Base-by-base conservation (phyloP, 2,113 vertebrate genomes). In the Poecilia latipinna region DNA sequence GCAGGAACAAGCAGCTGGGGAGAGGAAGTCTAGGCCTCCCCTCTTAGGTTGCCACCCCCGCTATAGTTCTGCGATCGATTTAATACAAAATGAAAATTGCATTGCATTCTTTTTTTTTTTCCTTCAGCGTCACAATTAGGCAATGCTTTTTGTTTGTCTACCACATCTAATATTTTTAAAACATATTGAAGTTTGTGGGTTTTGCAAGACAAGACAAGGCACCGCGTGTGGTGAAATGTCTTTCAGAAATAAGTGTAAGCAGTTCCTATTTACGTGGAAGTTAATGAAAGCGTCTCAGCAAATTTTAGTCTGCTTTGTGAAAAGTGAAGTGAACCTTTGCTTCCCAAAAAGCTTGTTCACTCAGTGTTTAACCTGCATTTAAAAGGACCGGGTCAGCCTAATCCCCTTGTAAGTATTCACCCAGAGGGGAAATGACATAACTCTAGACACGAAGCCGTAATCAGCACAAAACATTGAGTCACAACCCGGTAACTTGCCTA, bases 401-500 rank as follows among this genome's bases (percentile, higher is more conserved):
- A 83, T 80, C 82, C 74, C 78, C 44, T 83, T 29, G 3, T 29
- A 29, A 84, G 74, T 79, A 83, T 86, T 85, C 75, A 72, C 78
- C 91, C 86, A n/a, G 61, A 68, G 83, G 87, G 74, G 64, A 81
- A 86, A 89, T 88, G 88, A 86, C 79, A 83, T 84, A 90, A 89
- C 72, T 72, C 72, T 29, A 51, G 80, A 80, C 75, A 72, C 42
- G 26, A 73, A 78, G 80, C 68, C 73, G 82, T 76, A 88, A 85
- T 87, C 84, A 87, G 85, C 82, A 75, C 86, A 76, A 84, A 90
- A 90, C 85, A 88, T 3, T 91, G 90, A 93, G 88, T 91, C 91
- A 91, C 73, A 68, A 78, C 83, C 84, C 86, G 82, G 88, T 91
- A 80, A 88, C 82, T 83, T 87, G 83, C 82, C 90, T 77, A 68